Evolutionary conservation across 2,797 vertebrate species (phyloP).

Genomic region (Semotilus atromaculatus): DNA sequence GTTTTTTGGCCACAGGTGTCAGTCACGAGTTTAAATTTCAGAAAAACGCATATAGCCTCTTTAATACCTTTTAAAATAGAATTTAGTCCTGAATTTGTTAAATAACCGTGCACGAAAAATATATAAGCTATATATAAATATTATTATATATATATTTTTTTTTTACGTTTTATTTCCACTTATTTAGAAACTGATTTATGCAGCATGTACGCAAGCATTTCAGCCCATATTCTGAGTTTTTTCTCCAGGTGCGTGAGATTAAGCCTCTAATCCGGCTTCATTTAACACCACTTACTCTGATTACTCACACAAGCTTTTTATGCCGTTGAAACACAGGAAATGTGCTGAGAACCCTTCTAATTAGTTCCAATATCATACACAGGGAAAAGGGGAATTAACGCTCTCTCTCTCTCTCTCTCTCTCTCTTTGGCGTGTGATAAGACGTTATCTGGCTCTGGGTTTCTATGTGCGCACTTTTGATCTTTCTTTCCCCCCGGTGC

Average conservation of each 20-base stretch:
- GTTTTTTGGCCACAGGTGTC: too few relatives aligned
- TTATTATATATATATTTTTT: not conserved
- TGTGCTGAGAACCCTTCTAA: slow-evolving; percentile 31
- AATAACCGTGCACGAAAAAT: too few relatives aligned
- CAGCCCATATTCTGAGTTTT: not conserved
- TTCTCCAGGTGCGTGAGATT: not conserved
- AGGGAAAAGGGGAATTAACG: not conserved
- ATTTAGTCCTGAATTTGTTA: too few relatives aligned
- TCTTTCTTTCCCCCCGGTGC: not conserved
- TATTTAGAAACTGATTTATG: not conserved
- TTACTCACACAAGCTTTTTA: not conserved
- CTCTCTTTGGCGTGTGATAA: not conserved
- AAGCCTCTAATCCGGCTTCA: slow-evolving; percentile 13
- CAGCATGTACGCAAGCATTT: not conserved
- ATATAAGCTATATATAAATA: too few relatives aligned
- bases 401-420: too few relatives aligned
- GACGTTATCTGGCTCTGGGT: not conserved
- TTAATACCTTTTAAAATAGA: too few relatives aligned
- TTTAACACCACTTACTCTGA: slow-evolving; percentile 31
- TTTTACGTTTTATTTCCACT: too few relatives aligned
- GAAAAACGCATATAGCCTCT: too few relatives aligned
- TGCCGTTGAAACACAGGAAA: not conserved
- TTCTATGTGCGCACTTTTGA: not conserved
- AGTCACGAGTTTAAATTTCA: too few relatives aligned
- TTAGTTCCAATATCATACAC: slow-evolving; percentile 28